Evolutionary conservation across 2,888 invertebrate species (phyloP), one percentile per base, ranked within the genome.

Genomic region (Baccha elongata): DNA sequence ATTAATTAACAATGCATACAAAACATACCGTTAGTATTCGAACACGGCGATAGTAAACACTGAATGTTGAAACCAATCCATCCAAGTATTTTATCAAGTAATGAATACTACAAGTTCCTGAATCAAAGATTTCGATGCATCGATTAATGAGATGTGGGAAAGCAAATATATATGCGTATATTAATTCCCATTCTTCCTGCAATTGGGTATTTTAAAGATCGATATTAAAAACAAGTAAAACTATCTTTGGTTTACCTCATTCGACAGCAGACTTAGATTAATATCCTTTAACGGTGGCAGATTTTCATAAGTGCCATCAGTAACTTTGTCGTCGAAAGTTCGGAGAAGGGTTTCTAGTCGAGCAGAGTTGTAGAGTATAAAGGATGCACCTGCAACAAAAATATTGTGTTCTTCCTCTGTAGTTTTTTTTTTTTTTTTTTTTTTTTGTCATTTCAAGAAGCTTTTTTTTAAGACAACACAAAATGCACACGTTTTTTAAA

Each of bases 351-450:
- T 93, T 86, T 93, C 92, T 60, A 96, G 88, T 84, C 96, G 92
- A 0, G 95, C 95, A 88, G 94, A 94, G 88, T 96, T 96, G 89
- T 96, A 96, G 26, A 96, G 91, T 72, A 96, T 92, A 89, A 96
- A 96, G 23, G 94, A 91, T 35, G 94, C 94, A 62, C 95, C 95
- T 95, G n/a, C 7, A 75, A 89, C 35, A 91, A 91, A 52, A 86
- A 85, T 62, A 85, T 69, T 2, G n/a, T 37, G n/a, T 15, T 23
- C 19, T 53, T 13, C 21, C 1, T 32, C 8, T 37, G 1, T 19
- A 46, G 1, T 46, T 11, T 46, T 46, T 19, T 46, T 13, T n/a
- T n/a, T n/a, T 26, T 19, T 11, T 6, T 29, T 29, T 29, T 8
- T 13, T 26, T 23, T 19, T 13, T 21, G 26, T 23, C 5, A 23